Conservation (phyloP, 2,888 invertebrate species). For the Spisula subtruncata region DNA sequence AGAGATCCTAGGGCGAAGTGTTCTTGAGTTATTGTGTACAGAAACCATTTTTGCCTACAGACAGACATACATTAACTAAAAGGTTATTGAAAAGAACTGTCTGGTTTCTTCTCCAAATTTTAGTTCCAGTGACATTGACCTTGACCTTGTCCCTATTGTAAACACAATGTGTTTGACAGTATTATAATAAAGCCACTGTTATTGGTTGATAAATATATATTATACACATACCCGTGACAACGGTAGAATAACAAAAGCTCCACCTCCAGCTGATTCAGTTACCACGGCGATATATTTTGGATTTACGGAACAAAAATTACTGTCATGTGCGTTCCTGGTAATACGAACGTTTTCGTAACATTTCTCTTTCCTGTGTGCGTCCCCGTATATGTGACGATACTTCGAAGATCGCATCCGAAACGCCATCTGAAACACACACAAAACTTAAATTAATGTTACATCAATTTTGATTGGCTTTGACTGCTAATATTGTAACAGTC, state of each 20-base stretch:
- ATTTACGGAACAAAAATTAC: constrained; percentile 99
- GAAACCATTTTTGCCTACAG: too few species aligned
- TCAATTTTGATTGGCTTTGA: too few species aligned
- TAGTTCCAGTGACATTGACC: too few species aligned
- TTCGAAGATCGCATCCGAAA: constrained; percentile 95
- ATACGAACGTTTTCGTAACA: constrained; percentile 99
- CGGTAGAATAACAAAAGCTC: constrained; percentile 97
- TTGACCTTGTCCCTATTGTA: too few species aligned
- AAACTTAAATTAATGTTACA: neutral
- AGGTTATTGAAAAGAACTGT: too few species aligned
- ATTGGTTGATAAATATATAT: neutral
- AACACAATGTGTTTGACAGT: too few species aligned
- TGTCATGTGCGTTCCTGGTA: constrained; percentile 98
- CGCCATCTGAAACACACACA: constrained; percentile 80
- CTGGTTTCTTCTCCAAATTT: too few species aligned
- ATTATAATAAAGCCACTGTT: too few species aligned
- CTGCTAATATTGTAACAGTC: too few species aligned
- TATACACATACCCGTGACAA: constrained; percentile 92
- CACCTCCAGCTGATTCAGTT: constrained; percentile 96
- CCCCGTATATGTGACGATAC: constrained; percentile 98
- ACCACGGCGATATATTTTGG: constrained; percentile 99
- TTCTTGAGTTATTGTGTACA: too few species aligned
- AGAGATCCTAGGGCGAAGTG: too few species aligned
- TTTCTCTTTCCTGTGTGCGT: constrained; percentile 97
- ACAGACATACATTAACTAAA: too few species aligned